Evolutionary conservation across 2,888 invertebrate genomes (phyloP).

Genomic region (Eulithis testata): DNA sequence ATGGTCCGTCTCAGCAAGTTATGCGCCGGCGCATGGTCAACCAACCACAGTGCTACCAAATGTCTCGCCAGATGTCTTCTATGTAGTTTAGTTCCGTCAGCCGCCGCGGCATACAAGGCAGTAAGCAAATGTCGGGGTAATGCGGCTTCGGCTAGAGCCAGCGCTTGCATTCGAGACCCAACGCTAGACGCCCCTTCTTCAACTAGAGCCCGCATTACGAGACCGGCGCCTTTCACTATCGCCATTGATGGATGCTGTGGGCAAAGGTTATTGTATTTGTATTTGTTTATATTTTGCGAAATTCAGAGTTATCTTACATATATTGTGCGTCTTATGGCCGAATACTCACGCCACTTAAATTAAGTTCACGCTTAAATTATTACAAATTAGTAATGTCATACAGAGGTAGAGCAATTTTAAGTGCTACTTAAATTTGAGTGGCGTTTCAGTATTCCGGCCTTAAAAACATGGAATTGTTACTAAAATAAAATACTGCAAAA

Average conservation of each 20-base stretch:
- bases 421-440: too few species aligned
- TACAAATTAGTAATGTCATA: too few species aligned
- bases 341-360: too few species aligned
- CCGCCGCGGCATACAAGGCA: conserved; percentile 90
- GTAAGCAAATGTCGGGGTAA: conserved; percentile 95
- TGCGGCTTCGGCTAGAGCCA: conserved; percentile 98
- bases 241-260: conserved; percentile 97
- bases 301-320: too few species aligned
- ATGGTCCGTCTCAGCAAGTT: conserved; percentile 94
- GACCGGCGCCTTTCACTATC: conserved; percentile 98
- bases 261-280: neutral
- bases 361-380: too few species aligned
- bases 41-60: conserved; percentile 97
- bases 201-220: conserved; percentile 98
- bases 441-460: too few species aligned
- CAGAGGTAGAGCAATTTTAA: too few species aligned
- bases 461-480: too few species aligned
- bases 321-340: too few species aligned
- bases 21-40: conserved; percentile 96
- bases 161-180: conserved; percentile 96
- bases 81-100: conserved; percentile 88
- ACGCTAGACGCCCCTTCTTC: conserved; percentile 98
- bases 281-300: too few species aligned
- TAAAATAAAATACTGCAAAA: too few species aligned
- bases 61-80: conserved; percentile 96